Conservation (phyloP, 2,888 invertebrate species). For the Metopia argyrocephala region DNA sequence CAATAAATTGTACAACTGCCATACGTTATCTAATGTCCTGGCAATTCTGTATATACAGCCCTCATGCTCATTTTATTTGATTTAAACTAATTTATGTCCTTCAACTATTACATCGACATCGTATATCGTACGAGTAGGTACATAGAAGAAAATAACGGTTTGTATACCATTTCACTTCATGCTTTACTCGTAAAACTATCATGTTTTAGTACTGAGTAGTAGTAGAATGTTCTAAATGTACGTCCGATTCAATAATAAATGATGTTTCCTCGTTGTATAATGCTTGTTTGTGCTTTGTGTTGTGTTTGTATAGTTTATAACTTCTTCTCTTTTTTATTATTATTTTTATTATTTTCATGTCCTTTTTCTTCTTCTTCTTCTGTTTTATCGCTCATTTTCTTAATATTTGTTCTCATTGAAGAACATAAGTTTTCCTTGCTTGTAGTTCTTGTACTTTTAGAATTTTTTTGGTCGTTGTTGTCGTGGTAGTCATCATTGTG, state of each 20-base stretch:
- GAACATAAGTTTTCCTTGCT: constrained; percentile 56
- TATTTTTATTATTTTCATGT: constrained; percentile 56
- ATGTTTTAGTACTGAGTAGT: constrained; percentile 50
- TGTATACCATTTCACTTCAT: too few relatives aligned
- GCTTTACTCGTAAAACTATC: constrained; percentile 63
- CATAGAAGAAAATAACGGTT: too few relatives aligned
- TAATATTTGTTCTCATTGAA: constrained; percentile 12
- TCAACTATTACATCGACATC: neutral
- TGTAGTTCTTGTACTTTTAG: constrained; percentile 47
- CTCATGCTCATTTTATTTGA: constrained; percentile 69
- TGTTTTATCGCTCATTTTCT: constrained; percentile 4
- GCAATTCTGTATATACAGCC: constrained; percentile 65
- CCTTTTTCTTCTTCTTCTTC: constrained; percentile 35
- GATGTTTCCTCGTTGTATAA: neutral
- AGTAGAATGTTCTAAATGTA: neutral
- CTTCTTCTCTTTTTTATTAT: constrained; percentile 39
- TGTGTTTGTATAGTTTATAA: constrained; percentile 29
- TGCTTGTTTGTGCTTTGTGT: constrained; percentile 13
- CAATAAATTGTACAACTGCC: constrained; percentile 67
- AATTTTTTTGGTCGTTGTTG: constrained; percentile 10
- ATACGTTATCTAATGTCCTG: constrained; percentile 68
- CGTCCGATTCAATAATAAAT: neutral
- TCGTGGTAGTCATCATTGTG: neutral
- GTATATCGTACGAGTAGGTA: too few relatives aligned
- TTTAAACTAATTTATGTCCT: constrained; percentile 68